Evolutionary conservation across 1,140 invertebrate species (phyloP), one percentile per base, ranked within the genome.

Genomic region (Zeugodacus cucurbitae): DNA sequence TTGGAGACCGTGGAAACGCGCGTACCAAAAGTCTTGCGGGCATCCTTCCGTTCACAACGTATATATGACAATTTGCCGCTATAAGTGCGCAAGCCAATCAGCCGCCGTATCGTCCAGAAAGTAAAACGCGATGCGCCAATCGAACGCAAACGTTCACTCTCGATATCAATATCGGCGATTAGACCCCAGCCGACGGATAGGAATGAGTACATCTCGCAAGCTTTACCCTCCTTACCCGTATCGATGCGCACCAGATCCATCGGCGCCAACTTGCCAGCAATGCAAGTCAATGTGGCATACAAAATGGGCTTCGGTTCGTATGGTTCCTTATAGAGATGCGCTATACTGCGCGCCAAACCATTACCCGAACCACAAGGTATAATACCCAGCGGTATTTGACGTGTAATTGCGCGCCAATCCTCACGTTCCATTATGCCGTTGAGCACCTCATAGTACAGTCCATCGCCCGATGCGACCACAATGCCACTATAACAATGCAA

Each of bases 351-450:
- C 58, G 98, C 98, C 22, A 99, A 93, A 2, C 98, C 98, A 94
- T 99, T 99, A 32, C 98, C 98, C 10, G 98, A 99, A 37, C 98
- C 98, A 90, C 97, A 98, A 0, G 98, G 98, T 91, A 99, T 95
- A 44, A 98, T 96, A 1, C 97, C 98, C 3, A 99, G 91, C 0
- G 98, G 97, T 14, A 98, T 94, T 89, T 96, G 95, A 20, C 95
- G 94, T 17, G 98, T 94, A 0, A 96, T 96, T 88, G 95, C 95
- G 87, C 96, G 94, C 97, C 98, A 98, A 93, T 99, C 98, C 70
- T 95, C 93, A 59, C 98, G 94, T 90, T 97, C 96, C 93, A 99
- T 97, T 86, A 99, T 94, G 2, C 98, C 98, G 94, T 99, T 99
- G 67, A 98, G 94, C 86, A 98, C 96, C 95, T 99, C 98, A 93